phyloP scores from a whole-genome alignment of 1,140 invertebrate species.

The Gryllus bimaculatus region DNA sequence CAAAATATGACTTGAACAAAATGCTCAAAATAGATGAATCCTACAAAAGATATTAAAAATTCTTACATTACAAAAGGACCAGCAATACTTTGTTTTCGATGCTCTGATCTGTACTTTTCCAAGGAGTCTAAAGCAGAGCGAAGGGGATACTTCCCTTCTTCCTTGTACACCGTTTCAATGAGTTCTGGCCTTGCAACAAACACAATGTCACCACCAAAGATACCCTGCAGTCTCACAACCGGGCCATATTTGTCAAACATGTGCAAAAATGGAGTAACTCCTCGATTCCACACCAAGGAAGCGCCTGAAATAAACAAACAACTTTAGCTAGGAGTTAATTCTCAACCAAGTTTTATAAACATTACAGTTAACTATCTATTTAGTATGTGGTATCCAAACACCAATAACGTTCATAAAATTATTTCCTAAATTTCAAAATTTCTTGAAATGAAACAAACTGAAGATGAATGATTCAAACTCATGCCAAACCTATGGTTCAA shows the following conservation, averaged over 20 bases:
- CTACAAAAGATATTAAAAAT: neutral
- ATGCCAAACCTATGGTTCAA: no score
- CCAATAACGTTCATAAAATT: no score
- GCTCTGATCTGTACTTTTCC: constrained; percentile 46
- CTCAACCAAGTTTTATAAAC: no score
- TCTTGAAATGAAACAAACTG: no score
- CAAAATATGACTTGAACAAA: no score
- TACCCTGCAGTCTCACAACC: constrained; percentile 49
- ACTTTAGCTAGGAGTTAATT: no score
- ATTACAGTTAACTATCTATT: no score
- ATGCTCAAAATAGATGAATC: no score
- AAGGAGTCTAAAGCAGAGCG: constrained; percentile 49
- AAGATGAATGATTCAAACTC: no score
- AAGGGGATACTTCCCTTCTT: constrained; percentile 45
- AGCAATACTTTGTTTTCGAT: constrained; percentile 41
- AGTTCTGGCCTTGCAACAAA: constrained; percentile 49
- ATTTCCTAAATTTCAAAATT: no score
- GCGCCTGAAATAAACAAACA: constrained; percentile 15
- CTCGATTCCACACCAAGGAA: constrained; percentile 37
- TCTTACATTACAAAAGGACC: constrained; percentile 47
- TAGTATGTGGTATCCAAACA: no score
- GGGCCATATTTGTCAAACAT: constrained; percentile 53
- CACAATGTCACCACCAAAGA: constrained; percentile 47
- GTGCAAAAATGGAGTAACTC: constrained; percentile 37
- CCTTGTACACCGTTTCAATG: constrained; percentile 45